Conservation (phyloP, 2,888 invertebrate species). For the Plebejus melissa region DNA sequence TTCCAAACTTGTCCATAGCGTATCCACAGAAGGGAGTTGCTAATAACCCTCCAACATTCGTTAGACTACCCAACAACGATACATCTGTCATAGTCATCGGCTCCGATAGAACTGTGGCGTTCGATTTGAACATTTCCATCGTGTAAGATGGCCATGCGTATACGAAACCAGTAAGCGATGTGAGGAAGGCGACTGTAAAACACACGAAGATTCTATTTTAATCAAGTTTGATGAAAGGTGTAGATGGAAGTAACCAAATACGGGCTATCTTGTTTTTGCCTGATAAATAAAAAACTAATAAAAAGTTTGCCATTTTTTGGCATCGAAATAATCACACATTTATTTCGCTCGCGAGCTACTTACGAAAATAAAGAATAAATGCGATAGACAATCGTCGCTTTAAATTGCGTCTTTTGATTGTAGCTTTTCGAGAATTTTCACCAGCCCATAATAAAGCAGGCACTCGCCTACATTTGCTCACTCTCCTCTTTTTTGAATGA, state of each 20-base stretch:
- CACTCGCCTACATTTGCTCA: too few relatives aligned
- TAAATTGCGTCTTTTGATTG: too few relatives aligned
- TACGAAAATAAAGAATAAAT: too few relatives aligned
- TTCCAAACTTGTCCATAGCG: slow-evolving; percentile 55
- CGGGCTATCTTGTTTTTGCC: too few relatives aligned
- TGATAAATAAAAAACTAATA: too few relatives aligned
- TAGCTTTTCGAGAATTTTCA: too few relatives aligned
- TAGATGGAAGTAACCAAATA: too few relatives aligned
- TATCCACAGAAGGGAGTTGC: slow-evolving; percentile 59
- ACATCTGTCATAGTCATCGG: slow-evolving; percentile 57
- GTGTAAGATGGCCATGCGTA: slow-evolving; percentile 68
- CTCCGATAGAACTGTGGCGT: slow-evolving; percentile 52
- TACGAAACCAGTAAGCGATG: slow-evolving; percentile 57
- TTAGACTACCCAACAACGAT: slow-evolving; percentile 60
- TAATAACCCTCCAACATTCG: slow-evolving; percentile 59
- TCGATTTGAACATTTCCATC: slow-evolving; percentile 55
- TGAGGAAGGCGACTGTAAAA: slow-evolving; percentile 56
- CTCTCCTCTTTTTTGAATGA: not conserved
- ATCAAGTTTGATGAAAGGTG: not conserved
- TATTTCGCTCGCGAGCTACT: too few relatives aligned
- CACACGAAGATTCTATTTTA: not conserved
- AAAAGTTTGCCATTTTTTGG: too few relatives aligned
- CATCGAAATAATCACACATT: too few relatives aligned
- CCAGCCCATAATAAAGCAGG: too few relatives aligned
- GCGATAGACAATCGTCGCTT: too few relatives aligned